phyloP scores from a whole-genome alignment of 2,888 invertebrate species.

The Leucoma salicis region DNA sequence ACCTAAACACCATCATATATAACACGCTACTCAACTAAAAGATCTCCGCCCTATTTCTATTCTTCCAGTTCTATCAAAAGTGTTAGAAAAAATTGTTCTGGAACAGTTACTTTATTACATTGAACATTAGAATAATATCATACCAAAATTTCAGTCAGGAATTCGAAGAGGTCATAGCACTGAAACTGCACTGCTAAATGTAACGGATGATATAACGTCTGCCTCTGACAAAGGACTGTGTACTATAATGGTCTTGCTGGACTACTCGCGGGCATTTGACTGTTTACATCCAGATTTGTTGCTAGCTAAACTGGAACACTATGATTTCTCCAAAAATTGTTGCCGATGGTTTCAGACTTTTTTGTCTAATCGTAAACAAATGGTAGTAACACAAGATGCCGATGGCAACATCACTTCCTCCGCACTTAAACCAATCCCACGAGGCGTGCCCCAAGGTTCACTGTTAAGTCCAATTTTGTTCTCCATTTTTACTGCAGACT shows the following conservation, averaged over 20 bases:
- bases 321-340: not conserved
- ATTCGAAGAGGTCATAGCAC: no score
- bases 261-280: not conserved
- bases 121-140: no score
- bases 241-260: not conserved
- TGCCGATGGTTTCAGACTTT: not conserved
- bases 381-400: not conserved
- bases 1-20: no score
- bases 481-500: not conserved
- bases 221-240: not conserved
- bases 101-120: no score
- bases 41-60: no score
- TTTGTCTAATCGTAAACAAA: not conserved
- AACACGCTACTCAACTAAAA: no score
- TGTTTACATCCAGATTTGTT: not conserved
- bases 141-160: no score
- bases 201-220: no score
- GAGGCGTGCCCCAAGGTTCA: not conserved
- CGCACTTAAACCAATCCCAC: not conserved
- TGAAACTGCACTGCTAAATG: no score
- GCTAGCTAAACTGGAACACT: not conserved
- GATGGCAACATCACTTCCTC: not conserved
- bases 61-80: no score
- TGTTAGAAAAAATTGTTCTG: no score
- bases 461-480: not conserved